These are phyloP conservation scores for Megaceryle torquata DNA, from an alignment of 2,113 vertebrate genomes.

Conservation along the genomic window DNA sequence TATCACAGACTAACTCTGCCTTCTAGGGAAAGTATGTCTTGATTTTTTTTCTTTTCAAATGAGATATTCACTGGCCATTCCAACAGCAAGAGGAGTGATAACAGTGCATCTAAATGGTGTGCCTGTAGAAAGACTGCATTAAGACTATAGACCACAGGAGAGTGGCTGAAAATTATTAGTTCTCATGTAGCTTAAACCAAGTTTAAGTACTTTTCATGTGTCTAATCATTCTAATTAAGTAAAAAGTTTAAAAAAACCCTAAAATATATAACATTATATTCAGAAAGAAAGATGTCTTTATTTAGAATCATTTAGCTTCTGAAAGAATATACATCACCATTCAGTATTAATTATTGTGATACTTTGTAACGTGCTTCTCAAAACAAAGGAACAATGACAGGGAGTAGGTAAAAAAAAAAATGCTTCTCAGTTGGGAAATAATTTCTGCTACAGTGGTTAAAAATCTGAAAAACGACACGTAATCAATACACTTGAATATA, in stretches of 20 bases:
- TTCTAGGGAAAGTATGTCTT: not conserved
- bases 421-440: not conserved
- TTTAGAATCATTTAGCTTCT: not conserved
- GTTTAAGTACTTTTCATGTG: not conserved
- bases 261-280: not conserved
- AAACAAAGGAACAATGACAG: not conserved
- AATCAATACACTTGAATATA: not conserved
- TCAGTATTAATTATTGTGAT: not conserved
- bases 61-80: not conserved
- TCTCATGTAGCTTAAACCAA: not conserved
- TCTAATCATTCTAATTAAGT: not conserved
- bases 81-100: not conserved
- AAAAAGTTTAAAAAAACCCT: not conserved
- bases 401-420: not conserved
- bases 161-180: not conserved
- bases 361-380: not conserved
- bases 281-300: not conserved
- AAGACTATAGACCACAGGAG: not conserved
- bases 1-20: not conserved
- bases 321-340: accelerated
- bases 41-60: not conserved
- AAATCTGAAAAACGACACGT: not conserved
- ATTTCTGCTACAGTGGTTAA: not conserved
- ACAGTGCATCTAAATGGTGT: not conserved
- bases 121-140: not conserved